Base-by-base conservation (phyloP, 2,888 invertebrate species). In the Blera fallax region DNA sequence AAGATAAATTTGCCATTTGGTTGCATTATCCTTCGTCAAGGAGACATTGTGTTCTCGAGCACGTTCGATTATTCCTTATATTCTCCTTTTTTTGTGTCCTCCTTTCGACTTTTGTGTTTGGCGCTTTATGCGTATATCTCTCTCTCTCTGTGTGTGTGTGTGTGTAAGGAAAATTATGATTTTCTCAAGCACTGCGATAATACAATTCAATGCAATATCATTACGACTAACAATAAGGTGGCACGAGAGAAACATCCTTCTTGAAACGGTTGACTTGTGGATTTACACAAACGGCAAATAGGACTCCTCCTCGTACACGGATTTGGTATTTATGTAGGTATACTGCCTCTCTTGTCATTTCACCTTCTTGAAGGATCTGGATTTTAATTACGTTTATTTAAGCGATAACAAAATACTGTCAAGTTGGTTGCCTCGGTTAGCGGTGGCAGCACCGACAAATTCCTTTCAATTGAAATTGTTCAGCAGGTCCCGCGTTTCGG, bases 321-420 rank as follows among this genome's bases (percentile, higher is more conserved):
- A n/a, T n/a, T n/a, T n/a, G n/a, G n/a, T n/a, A n/a, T n/a, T n/a
- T n/a, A n/a, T n/a, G n/a, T 18, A 37, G 14, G 10, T 7, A 11
- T 32, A 32, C 11, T 21, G 18, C 6, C 40, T 16, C 58, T 32
- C n/a, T 1, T 18, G 11, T 29, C 14, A 60, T 11, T 40, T 14
- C n/a, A 45, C 37, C n/a, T 40, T 34, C 16, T 43, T 11, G 14
- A 45, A 34, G n/a, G 18, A 45, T 40, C 8, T 1, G 4, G 24
- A 65, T 65, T 73, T 73, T 73, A 79, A 73, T 60, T 65, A 60
- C 16, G 65, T 73, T 80, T 65, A 65, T 65, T 73, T 50, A 60
- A 65, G 50, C 18, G 32, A 16, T 52, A 58, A 40, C 24, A 73
- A 73, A 58, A 40, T 60, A 48, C 45, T 65, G 45, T 76, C 34